A percentile compares a stretch with the other conserved stretches of the same genome.
These are phyloP conservation scores for Epirrita christyi DNA, from an alignment of 2,888 invertebrate genomes.

Conservation along the genomic window DNA sequence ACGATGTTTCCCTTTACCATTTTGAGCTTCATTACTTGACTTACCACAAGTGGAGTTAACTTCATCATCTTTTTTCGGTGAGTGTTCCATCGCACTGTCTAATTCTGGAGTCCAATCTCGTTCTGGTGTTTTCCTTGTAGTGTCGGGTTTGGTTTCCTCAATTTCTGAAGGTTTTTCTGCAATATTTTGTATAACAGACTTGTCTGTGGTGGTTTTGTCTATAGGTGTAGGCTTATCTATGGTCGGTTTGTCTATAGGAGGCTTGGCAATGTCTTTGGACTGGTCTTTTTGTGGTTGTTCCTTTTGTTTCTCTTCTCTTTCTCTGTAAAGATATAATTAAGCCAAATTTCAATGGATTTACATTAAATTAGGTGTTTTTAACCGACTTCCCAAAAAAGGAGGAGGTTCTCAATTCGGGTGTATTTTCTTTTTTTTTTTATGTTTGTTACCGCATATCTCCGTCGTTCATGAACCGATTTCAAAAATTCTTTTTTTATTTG, in stretches of 20 bases:
- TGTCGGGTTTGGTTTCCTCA: constrained; percentile 50
- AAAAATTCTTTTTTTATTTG: no score
- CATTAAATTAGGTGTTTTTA: no score
- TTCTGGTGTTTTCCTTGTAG: constrained; percentile 58
- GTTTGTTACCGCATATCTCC: no score
- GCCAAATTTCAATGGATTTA: no score
- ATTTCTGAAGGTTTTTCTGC: background rate
- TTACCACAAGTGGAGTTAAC: constrained; percentile 76
- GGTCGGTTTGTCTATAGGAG: background rate
- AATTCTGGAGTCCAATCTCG: constrained; percentile 31
- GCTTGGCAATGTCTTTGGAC: constrained; percentile 27
- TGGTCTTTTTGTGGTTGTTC: constrained; percentile 40
- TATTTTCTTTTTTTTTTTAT: no score
- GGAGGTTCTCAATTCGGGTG: no score
- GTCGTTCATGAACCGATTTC: no score
- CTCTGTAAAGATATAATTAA: constrained; percentile 9
- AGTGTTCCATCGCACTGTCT: constrained; percentile 20
- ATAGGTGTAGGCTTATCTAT: constrained; percentile 6
- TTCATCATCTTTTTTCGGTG: constrained; percentile 57
- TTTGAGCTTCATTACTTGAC: constrained; percentile 34
- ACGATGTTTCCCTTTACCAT: background rate
- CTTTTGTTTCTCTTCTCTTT: constrained; percentile 45
- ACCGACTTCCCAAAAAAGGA: no score
- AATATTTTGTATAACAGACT: background rate
- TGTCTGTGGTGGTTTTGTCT: constrained; percentile 6